Conservation (phyloP, 2,113 vertebrate genomes). For the Galemys pyrenaicus region DNA sequence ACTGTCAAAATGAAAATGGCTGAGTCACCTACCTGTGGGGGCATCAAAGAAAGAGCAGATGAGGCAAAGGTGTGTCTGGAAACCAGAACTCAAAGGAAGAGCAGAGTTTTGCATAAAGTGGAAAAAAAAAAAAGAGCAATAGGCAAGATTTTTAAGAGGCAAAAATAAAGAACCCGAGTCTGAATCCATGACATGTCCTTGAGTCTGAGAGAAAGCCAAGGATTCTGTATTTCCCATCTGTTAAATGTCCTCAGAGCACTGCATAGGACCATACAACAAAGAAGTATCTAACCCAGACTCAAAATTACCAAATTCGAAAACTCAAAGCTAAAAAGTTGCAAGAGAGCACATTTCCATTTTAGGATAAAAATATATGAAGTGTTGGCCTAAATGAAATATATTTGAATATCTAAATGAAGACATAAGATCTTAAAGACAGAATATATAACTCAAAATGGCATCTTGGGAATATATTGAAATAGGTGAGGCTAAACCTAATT, state of each 20-base stretch:
- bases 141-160: not conserved
- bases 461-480: too few species aligned
- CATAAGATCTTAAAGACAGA: not conserved
- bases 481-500: not conserved
- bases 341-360: not conserved
- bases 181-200: not conserved
- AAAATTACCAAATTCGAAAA: not conserved
- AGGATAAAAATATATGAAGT: not conserved
- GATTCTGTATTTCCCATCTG: not conserved
- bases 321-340: not conserved
- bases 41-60: not conserved
- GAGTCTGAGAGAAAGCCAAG: not conserved
- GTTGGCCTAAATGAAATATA: not conserved
- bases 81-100: not conserved
- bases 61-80: not conserved
- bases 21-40: not conserved
- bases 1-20: not conserved
- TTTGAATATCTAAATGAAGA: not conserved
- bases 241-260: not conserved
- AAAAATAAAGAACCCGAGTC: not conserved
- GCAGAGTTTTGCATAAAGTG: not conserved
- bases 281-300: not conserved
- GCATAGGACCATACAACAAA: not conserved
- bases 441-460: not conserved
- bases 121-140: not conserved